Base-by-base conservation (phyloP, 1,140 invertebrate species). In the Drosophila sturtevanti region DNA sequence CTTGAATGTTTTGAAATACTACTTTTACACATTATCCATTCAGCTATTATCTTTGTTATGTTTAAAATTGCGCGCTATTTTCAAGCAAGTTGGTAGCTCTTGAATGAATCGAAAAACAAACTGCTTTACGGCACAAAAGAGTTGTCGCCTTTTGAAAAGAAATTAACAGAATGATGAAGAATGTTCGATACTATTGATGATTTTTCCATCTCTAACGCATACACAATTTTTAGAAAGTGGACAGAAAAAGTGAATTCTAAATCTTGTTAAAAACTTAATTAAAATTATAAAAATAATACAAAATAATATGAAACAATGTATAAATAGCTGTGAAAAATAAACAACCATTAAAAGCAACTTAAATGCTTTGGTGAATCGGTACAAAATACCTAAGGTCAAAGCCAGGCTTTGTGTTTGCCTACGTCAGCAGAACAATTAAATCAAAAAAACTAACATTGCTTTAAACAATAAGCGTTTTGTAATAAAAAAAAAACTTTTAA, bases 1-100 rank as follows among this genome's bases (percentile, higher is more conserved):
- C 72, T 74, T 73, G 55, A 37, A 35, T 65, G 31, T 65, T n/a
- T 4, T 12, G 7, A 6, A 14, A 1, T 38, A 51, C 4, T 34
- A 48, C 14, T 51, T 58, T 58, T 58, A 16, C 21, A 10, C 31
- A 58, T 58, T 21, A 16, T 37, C 16, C 31, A 58, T 58, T 21
- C 4, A 37, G 14, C 11, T 2, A 4, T 21, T 59, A 6, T 24
- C 16, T 24, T 38, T 38, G 37, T 5, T 38, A 14, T 4, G 31
- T 18, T 68, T 63, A 34, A 27, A 72, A 52, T 0, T 56, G 5
- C 12, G 31, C 71, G 52, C 66, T 9, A 0, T 12, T 16, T 24
- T 1, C n/a, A 51, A 22, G 11, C 16, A n/a, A 18, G 11, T 18
- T 56, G 66, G 58, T 51, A 69, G 27, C 7, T n/a, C 37, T 44